Evolutionary conservation across 1,140 invertebrate genomes (phyloP), one percentile per base, ranked within the genome.

Genomic region (Diploscapter pachys): DNA sequence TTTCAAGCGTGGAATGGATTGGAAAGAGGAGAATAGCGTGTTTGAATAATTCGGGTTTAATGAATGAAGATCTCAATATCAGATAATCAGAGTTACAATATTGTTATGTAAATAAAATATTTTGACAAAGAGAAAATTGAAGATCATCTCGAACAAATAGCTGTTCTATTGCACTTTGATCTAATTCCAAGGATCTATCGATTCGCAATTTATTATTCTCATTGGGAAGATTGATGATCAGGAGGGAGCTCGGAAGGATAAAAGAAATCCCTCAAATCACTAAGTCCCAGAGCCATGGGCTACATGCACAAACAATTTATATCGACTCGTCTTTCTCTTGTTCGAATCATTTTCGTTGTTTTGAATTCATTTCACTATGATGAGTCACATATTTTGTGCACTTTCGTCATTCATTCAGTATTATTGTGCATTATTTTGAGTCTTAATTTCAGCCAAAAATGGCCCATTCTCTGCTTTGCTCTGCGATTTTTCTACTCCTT

Each of bases 391-490:
- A 69, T 69, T 59, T 31, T 69, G 67, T 59, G 57, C 67, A 11
- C 67, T 57, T 69, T 57, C 51, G 13, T 59, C 50, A 69, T 69
- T 50, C 67, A 69, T 64, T 65, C 59, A 52, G 5, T 56, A 52
- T 9, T 72, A 59, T 66, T 70, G 65, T n/a, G 57, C 54, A 74
- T 68, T 31, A 31, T 31, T 31, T 31, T 31, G 31, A 31, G 31
- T 1, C 31, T 31, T 31, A 31, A 31, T 31, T 31, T 31, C 31
- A 31, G 31, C 31, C 31, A 31, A 31, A 31, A 31, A 31, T 31
- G 31, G 31, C 31, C 31, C 31, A 31, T 31, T 31, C 31, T 31
- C 31, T 31, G 31, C 31, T 31, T 31, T 0, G 31, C 1, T 31
- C 31, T 31, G 31, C 31, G 31, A 31, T 31, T 31, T 31, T 31